Conservation (phyloP, 2,888 invertebrate genomes). For the Acanthoscelides obtectus region DNA sequence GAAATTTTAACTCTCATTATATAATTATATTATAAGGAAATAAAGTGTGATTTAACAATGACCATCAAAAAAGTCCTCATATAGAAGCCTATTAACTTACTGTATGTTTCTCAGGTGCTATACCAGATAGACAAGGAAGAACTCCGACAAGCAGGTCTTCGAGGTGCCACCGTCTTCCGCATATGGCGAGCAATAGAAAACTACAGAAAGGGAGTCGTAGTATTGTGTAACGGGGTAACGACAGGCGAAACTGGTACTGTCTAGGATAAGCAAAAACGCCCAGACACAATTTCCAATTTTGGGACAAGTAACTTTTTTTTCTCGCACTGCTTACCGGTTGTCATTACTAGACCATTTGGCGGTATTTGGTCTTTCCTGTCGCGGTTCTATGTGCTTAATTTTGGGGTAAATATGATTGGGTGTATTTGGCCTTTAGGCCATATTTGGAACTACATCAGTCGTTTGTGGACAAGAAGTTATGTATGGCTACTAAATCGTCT, state of each 20-base stretch:
- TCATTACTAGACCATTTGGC: background rate
- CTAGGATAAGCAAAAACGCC: slow-evolving; percentile 2
- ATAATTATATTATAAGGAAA: no score
- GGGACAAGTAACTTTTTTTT: background rate
- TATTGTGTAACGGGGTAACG: slow-evolving; percentile 27
- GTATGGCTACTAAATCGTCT: background rate
- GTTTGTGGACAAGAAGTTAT: background rate
- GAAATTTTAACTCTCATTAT: no score
- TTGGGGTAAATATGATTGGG: background rate
- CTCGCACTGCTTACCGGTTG: background rate
- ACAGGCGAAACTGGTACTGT: slow-evolving; percentile 27
- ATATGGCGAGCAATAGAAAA: slow-evolving; percentile 79
- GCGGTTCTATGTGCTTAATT: background rate
- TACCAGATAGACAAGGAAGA: slow-evolving; percentile 78
- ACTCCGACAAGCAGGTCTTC: slow-evolving; percentile 70
- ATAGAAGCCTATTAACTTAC: no score
- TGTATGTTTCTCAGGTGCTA: slow-evolving; percentile 66
- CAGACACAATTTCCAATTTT: background rate
- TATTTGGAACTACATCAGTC: background rate
- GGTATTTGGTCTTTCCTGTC: background rate
- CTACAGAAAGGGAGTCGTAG: slow-evolving; percentile 46
- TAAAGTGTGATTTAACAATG: no score
- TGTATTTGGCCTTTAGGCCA: background rate
- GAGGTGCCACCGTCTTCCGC: slow-evolving; percentile 77
- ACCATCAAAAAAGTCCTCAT: no score